phyloP scores from a whole-genome alignment of 1,140 invertebrate genomes.

The Drosophila paulistorum region DNA sequence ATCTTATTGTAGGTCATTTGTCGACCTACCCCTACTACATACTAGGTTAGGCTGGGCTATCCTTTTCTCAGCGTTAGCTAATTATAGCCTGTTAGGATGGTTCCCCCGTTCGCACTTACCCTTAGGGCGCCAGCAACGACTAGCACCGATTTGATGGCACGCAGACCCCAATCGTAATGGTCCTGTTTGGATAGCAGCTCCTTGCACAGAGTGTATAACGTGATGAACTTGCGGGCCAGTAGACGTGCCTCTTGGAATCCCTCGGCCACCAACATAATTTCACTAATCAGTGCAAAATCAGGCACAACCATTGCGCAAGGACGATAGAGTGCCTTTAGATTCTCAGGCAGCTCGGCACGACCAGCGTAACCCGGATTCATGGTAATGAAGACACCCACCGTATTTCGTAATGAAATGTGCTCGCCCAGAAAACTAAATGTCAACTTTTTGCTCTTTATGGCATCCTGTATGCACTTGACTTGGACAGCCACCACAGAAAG shows the following conservation, averaged over 20 bases:
- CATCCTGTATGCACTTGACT: constrained; percentile 92
- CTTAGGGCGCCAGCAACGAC: constrained; percentile 94
- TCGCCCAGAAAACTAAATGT: constrained; percentile 94
- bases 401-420: constrained; percentile 88
- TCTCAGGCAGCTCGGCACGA: constrained; percentile 89
- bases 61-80: constrained; percentile 16
- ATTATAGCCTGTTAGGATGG: constrained; percentile 34
- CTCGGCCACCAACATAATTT: constrained; percentile 97
- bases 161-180: constrained; percentile 97
- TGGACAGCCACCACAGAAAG: constrained; percentile 96
- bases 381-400: constrained; percentile 96
- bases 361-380: constrained; percentile 97
- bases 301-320: constrained; percentile 98
- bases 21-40: constrained; percentile 72
- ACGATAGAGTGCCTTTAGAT: constrained; percentile 83
- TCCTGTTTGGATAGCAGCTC: constrained; percentile 96
- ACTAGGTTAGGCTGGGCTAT: background rate
- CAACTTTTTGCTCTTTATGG: constrained; percentile 91
- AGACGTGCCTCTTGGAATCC: constrained; percentile 94
- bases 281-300: constrained; percentile 96
- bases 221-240: constrained; percentile 95
- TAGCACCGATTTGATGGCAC: constrained; percentile 96
- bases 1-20: constrained; percentile 75
- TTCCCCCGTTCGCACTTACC: constrained; percentile 72
- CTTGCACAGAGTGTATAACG: constrained; percentile 93